These are phyloP conservation scores for Tribolium madens DNA, from an alignment of 1,140 invertebrate genomes.

Conservation along the genomic window DNA sequence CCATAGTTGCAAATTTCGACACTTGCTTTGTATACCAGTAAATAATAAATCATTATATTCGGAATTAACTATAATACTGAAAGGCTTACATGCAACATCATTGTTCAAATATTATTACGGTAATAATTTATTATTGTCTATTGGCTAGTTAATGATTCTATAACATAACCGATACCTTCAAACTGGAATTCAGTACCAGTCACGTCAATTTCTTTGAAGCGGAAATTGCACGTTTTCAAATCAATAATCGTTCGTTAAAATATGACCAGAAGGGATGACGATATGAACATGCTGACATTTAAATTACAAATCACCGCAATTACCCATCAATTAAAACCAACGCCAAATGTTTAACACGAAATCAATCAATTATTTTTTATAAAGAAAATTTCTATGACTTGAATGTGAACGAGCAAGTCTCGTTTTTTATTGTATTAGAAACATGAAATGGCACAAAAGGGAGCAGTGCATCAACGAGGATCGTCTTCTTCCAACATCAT, in stretches of 20 bases:
- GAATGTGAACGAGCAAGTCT: neutral
- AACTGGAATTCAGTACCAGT: constrained; percentile 27
- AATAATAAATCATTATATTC: neutral
- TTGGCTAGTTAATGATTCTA: constrained; percentile 1
- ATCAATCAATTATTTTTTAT: neutral
- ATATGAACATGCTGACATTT: neutral
- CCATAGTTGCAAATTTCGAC: no score
- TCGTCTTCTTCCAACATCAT: neutral
- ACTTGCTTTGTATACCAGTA: neutral
- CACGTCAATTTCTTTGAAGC: constrained; percentile 28
- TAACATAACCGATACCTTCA: constrained; percentile 5
- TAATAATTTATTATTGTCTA: constrained; percentile 15
- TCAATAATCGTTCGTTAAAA: constrained; percentile 26
- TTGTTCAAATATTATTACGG: neutral
- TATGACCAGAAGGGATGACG: constrained; percentile 6
- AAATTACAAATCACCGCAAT: constrained; percentile 3
- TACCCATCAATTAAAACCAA: constrained; percentile 7
- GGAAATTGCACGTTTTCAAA: constrained; percentile 24
- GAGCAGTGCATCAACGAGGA: neutral
- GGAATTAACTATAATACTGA: neutral
- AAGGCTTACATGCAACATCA: neutral
- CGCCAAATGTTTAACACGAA: neutral
- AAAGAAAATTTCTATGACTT: neutral
- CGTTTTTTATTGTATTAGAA: neutral
- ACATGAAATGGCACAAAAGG: neutral